These are phyloP conservation scores for Caenorhabditis sp. DNA, from an alignment of 2,888 invertebrate genomes.

Conservation along the genomic window DNA sequence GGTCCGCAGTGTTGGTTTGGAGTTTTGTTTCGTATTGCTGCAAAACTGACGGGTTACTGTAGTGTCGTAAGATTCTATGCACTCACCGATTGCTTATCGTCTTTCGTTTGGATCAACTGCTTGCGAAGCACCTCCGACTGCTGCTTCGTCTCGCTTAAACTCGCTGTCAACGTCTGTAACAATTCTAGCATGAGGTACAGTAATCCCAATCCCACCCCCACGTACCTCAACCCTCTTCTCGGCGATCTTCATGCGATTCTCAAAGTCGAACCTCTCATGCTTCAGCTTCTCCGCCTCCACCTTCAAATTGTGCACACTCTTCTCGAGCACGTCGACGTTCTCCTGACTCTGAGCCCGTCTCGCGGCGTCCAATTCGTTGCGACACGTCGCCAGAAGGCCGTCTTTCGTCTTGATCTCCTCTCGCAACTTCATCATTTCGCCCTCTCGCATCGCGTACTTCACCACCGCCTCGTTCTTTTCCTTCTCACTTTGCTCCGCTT, in stretches of 20 bases:
- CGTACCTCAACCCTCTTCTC: slow-evolving; percentile 66
- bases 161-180: slow-evolving; percentile 56
- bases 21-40: slow-evolving; percentile 45
- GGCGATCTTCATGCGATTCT: slow-evolving; percentile 68
- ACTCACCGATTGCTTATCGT: slow-evolving; percentile 58
- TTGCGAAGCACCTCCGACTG: slow-evolving; percentile 66
- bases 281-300: slow-evolving; percentile 67
- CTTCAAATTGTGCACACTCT: slow-evolving; percentile 57
- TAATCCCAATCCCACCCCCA: not conserved
- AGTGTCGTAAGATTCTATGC: not conserved
- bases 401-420: slow-evolving; percentile 59
- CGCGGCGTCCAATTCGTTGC: slow-evolving; percentile 38
- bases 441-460: slow-evolving; percentile 75
- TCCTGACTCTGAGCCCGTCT: slow-evolving; percentile 48
- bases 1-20: slow-evolving; percentile 10
- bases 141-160: slow-evolving; percentile 61
- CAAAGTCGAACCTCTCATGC: slow-evolving; percentile 65
- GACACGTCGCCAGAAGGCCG: slow-evolving; percentile 33
- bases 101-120: slow-evolving; percentile 66
- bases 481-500: slow-evolving; percentile 64
- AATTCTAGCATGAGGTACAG: too few species aligned
- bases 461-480: slow-evolving; percentile 75
- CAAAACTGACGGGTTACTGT: too few species aligned
- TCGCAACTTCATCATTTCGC: slow-evolving; percentile 69
- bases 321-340: slow-evolving; percentile 61